These are phyloP conservation scores for Stegodyphus dumicola DNA, from an alignment of 1,140 invertebrate species.

Conservation along the genomic window DNA sequence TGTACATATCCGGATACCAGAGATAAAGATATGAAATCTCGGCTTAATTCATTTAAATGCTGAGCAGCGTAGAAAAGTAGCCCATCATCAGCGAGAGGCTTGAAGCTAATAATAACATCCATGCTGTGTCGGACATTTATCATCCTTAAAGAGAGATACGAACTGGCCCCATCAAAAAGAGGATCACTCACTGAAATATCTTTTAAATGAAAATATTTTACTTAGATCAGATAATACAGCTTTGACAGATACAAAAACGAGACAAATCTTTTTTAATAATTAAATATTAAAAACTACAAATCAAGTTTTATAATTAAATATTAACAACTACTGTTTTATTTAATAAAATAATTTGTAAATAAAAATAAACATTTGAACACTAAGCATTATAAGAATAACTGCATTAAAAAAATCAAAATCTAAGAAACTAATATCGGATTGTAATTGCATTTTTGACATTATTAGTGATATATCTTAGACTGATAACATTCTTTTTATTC, in stretches of 20 bases:
- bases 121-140: conserved; percentile 48
- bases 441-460: too few species aligned
- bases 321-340: not conserved
- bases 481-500: too few species aligned
- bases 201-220: conserved; percentile 23
- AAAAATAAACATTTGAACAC: too few species aligned
- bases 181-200: conserved; percentile 57
- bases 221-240: not conserved
- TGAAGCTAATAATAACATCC: conserved; percentile 49
- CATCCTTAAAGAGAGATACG: conserved; percentile 32
- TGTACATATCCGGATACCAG: conserved; percentile 30
- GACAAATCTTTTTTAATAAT: not conserved
- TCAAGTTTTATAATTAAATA: not conserved
- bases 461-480: too few species aligned
- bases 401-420: too few species aligned
- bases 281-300: not conserved
- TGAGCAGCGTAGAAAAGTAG: conserved; percentile 54
- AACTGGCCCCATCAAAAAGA: conserved; percentile 48
- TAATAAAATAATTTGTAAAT: too few species aligned
- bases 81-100: conserved; percentile 33
- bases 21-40: conserved; percentile 51
- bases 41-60: conserved; percentile 41
- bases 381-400: too few species aligned
- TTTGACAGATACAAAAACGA: not conserved
- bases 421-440: too few species aligned